A percentile compares a stretch with the other conserved stretches of the same genome.
phyloP scores from a whole-genome alignment of 2,888 invertebrate genomes.

The Drosophila suboccidentalis region DNA sequence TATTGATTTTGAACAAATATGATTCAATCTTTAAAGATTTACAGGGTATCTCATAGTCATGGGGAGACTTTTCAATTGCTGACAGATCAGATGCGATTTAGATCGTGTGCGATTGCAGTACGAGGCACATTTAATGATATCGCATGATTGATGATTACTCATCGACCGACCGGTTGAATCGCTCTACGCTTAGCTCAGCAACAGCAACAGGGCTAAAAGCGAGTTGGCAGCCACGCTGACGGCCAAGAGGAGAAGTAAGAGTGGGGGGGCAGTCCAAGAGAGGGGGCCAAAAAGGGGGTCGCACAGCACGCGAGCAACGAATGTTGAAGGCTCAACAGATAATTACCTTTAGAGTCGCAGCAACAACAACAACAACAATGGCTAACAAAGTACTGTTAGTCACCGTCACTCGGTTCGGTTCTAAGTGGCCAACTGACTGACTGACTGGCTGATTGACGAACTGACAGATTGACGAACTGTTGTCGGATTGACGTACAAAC shows the following conservation, averaged over 20 bases:
- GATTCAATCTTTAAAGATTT: background rate
- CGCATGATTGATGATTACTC: constrained; percentile 82
- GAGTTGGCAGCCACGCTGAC: background rate
- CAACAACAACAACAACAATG: constrained; percentile 39
- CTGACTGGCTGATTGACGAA: constrained; percentile 3
- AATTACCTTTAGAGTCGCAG: constrained; percentile 61
- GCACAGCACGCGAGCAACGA: constrained; percentile 73
- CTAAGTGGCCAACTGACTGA: constrained; percentile 42
- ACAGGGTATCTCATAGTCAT: constrained; percentile 28
- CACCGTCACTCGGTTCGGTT: constrained; percentile 44
- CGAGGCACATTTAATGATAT: constrained; percentile 75
- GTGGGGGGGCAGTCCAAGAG: background rate
- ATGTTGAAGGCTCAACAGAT: constrained; percentile 78
- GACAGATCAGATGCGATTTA: constrained; percentile 56
- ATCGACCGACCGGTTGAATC: constrained; percentile 77
- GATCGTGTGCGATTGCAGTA: constrained; percentile 65
- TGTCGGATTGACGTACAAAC: constrained; percentile 19
- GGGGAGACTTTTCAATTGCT: background rate
- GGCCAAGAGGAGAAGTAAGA: background rate
- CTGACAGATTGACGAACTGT: constrained; percentile 20
- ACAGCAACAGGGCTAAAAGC: constrained; percentile 19
- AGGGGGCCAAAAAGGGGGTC: constrained; percentile 2
- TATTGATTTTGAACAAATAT: background rate
- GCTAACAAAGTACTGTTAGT: constrained; percentile 71
- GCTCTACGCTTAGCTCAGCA: constrained; percentile 36